phyloP scores from a whole-genome alignment of 2,888 invertebrate genomes.

The Tineola bisselliella region DNA sequence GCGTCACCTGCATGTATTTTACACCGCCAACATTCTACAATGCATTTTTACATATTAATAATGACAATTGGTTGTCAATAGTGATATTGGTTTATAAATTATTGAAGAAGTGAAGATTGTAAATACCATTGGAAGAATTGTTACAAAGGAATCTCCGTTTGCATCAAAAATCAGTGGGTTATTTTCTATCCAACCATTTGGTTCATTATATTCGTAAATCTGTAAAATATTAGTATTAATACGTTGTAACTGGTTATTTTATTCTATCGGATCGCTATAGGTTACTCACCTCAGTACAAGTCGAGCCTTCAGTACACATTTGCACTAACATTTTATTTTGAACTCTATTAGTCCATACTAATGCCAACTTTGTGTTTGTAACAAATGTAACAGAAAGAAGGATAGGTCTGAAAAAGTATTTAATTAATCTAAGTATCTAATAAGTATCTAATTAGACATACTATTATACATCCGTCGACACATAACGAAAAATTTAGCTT shows the following conservation, averaged over 20 bases:
- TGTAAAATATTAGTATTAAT: slow-evolving; percentile 27
- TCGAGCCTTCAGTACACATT: slow-evolving; percentile 55
- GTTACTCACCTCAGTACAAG: slow-evolving; percentile 42
- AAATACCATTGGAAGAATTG: slow-evolving; percentile 76
- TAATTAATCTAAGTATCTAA: too few relatives aligned
- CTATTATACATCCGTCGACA: too few relatives aligned
- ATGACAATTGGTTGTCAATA: too few relatives aligned
- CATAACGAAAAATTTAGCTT: too few relatives aligned
- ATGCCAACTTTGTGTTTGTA: slow-evolving; percentile 72
- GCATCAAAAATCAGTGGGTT: slow-evolving; percentile 75
- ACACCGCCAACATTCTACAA: slow-evolving; percentile 60
- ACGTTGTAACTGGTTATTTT: neutral
- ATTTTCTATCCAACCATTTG: slow-evolving; percentile 84
- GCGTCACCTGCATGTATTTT: slow-evolving; percentile 73
- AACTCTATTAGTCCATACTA: slow-evolving; percentile 90
- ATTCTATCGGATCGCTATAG: too few relatives aligned
- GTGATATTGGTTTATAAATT: too few relatives aligned
- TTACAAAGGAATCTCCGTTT: slow-evolving; percentile 73
- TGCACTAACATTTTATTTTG: slow-evolving; percentile 75
- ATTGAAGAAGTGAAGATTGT: too few relatives aligned
- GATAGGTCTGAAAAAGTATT: slow-evolving; percentile 61
- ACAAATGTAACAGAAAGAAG: slow-evolving; percentile 81
- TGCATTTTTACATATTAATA: too few relatives aligned
- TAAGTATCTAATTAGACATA: too few relatives aligned
- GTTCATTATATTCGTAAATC: slow-evolving; percentile 54